A percentile compares a stretch with the other conserved stretches of the same genome.
Conservation (phyloP, 2,113 vertebrate species). For the Sinocyclocheilus anophthalmus region DNA sequence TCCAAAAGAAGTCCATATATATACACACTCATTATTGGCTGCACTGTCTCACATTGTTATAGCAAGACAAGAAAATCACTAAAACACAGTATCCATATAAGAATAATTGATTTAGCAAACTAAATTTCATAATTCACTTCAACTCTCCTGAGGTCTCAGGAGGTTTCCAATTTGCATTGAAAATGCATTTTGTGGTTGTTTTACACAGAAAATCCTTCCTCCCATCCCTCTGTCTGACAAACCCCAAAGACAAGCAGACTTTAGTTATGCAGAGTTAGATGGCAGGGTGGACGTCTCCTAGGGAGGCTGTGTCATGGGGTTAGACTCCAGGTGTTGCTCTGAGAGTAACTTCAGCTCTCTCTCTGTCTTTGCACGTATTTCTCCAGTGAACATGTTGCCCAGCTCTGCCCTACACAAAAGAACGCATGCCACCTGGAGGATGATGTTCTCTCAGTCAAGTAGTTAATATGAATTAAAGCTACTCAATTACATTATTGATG, state of each 20-base stretch:
- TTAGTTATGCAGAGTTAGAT: conserved; percentile 19
- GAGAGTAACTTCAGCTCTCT: conserved; percentile 57
- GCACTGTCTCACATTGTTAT: not conserved
- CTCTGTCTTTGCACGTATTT: conserved; percentile 62
- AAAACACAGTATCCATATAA: not conserved
- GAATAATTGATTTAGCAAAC: not conserved
- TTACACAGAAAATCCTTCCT: not conserved
- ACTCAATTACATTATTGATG: not conserved
- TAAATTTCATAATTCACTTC: conserved; percentile 4
- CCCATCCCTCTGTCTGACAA: not conserved
- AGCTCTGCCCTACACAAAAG: conserved; percentile 44
- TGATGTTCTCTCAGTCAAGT: conserved; percentile 43
- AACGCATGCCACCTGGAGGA: conserved; percentile 45
- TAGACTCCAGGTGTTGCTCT: conserved; percentile 65
- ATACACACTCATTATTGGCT: not conserved
- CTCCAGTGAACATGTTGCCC: conserved; percentile 39
- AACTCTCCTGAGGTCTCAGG: not conserved
- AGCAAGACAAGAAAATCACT: not conserved
- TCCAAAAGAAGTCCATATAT: not conserved
- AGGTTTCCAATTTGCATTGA: not conserved
- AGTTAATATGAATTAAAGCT: not conserved
- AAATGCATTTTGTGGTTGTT: not conserved
- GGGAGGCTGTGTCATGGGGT: conserved; percentile 38
- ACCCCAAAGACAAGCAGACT: not conserved
- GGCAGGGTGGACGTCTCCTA: conserved; percentile 7